Evolutionary conservation across 2,888 invertebrate genomes (phyloP).

Genomic region (Drosophila gaucha): DNA sequence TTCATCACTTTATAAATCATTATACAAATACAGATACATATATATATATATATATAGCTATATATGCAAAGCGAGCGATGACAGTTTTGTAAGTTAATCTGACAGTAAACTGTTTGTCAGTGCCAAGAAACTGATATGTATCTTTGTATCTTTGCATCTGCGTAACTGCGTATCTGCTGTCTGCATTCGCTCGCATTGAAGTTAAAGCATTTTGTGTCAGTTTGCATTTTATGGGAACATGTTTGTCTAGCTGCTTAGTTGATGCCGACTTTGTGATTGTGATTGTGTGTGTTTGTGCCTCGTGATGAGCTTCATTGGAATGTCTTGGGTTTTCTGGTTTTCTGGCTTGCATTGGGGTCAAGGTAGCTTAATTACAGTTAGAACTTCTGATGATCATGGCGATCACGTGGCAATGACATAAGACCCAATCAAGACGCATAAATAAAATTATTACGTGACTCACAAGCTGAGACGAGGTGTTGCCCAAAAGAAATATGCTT

Average conservation of each 20-base stretch:
- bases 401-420: slow-evolving; percentile 65
- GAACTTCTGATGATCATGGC: slow-evolving; percentile 53
- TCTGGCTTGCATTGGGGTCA: slow-evolving; percentile 54
- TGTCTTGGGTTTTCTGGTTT: slow-evolving; percentile 32
- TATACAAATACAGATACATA: slow-evolving; percentile 5
- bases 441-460: slow-evolving; percentile 57
- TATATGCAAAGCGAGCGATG: slow-evolving; percentile 19
- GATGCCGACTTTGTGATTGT: slow-evolving; percentile 59
- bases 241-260: background rate
- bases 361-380: slow-evolving; percentile 66
- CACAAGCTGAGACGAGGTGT: slow-evolving; percentile 11
- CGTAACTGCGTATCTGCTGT: slow-evolving; percentile 49
- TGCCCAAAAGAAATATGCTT: background rate
- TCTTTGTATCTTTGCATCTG: slow-evolving; percentile 34
- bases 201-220: slow-evolving; percentile 43
- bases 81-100: slow-evolving; percentile 70
- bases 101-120: slow-evolving; percentile 72
- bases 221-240: slow-evolving; percentile 20
- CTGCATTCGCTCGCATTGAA: slow-evolving; percentile 56
- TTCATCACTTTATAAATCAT: slow-evolving; percentile 75
- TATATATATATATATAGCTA: slow-evolving; percentile 6
- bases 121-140: slow-evolving; percentile 57
- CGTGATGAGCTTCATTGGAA: slow-evolving; percentile 58
- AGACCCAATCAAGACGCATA: slow-evolving; percentile 39
- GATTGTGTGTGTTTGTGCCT: background rate